Base-by-base conservation (phyloP, 2,113 vertebrate species). In the Hypocryptadius cinnamomeus region DNA sequence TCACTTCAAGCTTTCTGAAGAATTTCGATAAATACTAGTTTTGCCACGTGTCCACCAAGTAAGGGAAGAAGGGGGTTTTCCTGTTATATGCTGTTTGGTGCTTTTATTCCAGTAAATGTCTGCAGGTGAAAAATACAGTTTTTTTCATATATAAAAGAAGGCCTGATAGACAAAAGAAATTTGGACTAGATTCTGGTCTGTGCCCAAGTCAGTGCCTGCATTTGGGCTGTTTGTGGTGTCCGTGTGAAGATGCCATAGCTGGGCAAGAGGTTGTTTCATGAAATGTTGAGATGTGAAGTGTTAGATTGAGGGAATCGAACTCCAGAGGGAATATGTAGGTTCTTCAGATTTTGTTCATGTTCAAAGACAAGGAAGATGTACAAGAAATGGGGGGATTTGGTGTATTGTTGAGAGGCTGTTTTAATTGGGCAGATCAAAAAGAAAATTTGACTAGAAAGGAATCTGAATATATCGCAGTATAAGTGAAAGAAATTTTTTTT, bases 1-100 rank as follows among this genome's bases (percentile, higher is more conserved):
- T 97, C 94, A 84, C 88, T 96, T 92, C 45, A 95, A 87, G 79
- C 90, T 94, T 96, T 95, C 87, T 87, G 81, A 89, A 94, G 93
- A 91, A 84, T 80, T 95, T 92, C 74, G 69, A 48, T 96, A 89
- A 93, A 92, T 87, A 85, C 69, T 50, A 7, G 25, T 57, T 95
- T 92, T 96, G 66, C 91, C 79, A 40, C 48, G 44, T 91, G 73
- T 87, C 94, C 83, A n/a, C 80, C 89, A 84, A 96, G 79, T 48
- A 92, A 64, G 61, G 64, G 65, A 61, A 48, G 28, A 51, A 65
- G 10, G 22, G 13, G 2, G 30, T 78, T 65, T 57, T 24, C 74
- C n/a, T 18, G 5, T 69, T 86, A 15, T 16, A 22, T 50, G 50
- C 23, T 37, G 15, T 8, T 71, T 68, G 76, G n/a, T 83, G 11